Base-by-base conservation (phyloP, 53 echinoderm and acorn worm genomes). In the Henricia sp. region DNA sequence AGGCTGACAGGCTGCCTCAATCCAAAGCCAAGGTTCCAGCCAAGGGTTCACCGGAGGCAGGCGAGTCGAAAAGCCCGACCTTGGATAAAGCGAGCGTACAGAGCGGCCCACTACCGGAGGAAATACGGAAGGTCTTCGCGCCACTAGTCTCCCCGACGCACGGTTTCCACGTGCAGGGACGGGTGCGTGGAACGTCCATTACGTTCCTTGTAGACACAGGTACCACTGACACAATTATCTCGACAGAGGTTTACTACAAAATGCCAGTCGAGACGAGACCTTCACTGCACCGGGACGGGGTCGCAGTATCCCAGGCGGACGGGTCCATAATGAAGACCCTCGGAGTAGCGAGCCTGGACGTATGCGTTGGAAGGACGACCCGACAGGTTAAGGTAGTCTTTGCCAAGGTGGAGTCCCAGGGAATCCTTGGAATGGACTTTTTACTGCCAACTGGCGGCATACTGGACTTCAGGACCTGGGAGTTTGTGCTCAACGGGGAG, bases 141-240 rank as follows among this genome's bases (percentile, higher is more conserved):
- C 38, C 43, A 42, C 39, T n/a, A 23, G 29, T 46, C 21, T 17
- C 16, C 42, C 40, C 46, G 4, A 69, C 38, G 19, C 69, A 42
- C 12, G 69, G 69, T 25, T 69, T 69, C 40, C 87, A 86, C 34
- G 74, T 91, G 0, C 80, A 65, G 13, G 91, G 86, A 19, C 26
- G 19, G 12, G 23, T 83, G 4, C 37, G 72, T 11, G 52, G 27
- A 13, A 74, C 71, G 56, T 20, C 52, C 16, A 36, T 72, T 6
- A 52, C 56, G 1, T 82, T 83, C 34, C 39, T 82, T 17, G 36
- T 91, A 13, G 91, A 91, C 37, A 91, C 90, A 20, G 90, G 90
- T 8, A 75, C 85, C 14, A 89, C 90, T 17, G 90, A 56, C 13
- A 89, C 85, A 16, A 87, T 91, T 20, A 26, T 86, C 3, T 67